Evolutionary conservation across 2,797 vertebrate species (phyloP).

Genomic region (Astyanax mexicanus): DNA sequence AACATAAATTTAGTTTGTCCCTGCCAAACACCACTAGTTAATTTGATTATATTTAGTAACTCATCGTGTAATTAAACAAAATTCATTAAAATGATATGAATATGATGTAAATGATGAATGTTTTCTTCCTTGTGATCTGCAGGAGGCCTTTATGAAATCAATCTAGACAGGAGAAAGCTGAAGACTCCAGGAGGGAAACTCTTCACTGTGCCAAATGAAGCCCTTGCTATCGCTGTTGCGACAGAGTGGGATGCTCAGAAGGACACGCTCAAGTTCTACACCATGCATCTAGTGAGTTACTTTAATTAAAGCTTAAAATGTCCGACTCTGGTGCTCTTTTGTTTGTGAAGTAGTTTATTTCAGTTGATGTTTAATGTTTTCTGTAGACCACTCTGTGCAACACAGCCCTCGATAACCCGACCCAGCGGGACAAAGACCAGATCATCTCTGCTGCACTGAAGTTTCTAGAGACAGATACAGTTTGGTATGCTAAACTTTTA

Average conservation of each 20-base stretch:
- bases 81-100: too few relatives aligned
- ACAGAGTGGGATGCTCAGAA: slow-evolving; percentile 95
- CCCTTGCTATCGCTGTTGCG: slow-evolving; percentile 92
- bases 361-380: slow-evolving; percentile 9
- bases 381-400: slow-evolving; percentile 93
- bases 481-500: slow-evolving; percentile 83
- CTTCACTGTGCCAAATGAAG: slow-evolving; percentile 90
- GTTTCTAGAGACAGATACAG: slow-evolving; percentile 94
- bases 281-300: slow-evolving; percentile 92
- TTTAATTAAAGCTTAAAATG: not conserved
- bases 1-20: too few relatives aligned
- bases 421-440: slow-evolving; percentile 84
- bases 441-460: slow-evolving; percentile 90
- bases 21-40: too few relatives aligned
- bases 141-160: slow-evolving; percentile 93
- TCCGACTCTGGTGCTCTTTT: not conserved
- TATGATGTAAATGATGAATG: too few relatives aligned
- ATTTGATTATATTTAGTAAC: too few relatives aligned
- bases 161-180: slow-evolving; percentile 91
- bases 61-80: too few relatives aligned
- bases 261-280: slow-evolving; percentile 93
- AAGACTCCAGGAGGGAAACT: slow-evolving; percentile 94
- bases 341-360: not conserved
- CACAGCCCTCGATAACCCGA: slow-evolving; percentile 95
- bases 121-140: slow-evolving; percentile 16